Percentiles rank a stretch among this genome's conserved stretches.
phyloP scores from a whole-genome alignment of 2,888 invertebrate genomes.

The Trichogramma dendrolimi region DNA sequence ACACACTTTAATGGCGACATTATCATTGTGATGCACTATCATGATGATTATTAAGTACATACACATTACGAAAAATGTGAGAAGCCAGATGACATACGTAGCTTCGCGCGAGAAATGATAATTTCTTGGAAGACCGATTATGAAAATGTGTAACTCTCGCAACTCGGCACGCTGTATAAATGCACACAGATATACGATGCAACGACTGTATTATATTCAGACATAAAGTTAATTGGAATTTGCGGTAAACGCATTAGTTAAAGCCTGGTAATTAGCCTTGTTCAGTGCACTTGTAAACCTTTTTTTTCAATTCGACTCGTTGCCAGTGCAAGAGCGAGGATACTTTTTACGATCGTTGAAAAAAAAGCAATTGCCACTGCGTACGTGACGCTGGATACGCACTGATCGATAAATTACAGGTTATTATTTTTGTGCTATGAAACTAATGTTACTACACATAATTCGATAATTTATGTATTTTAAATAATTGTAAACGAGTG shows the following conservation, averaged over 20 bases:
- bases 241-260: slow-evolving; percentile 26
- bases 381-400: neutral
- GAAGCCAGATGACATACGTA: no score
- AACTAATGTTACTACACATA: slow-evolving; percentile 12
- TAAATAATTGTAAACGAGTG: neutral
- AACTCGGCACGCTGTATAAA: no score
- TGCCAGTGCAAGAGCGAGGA: neutral
- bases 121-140: no score
- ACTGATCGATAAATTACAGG: slow-evolving; percentile 15
- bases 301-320: slow-evolving; percentile 2
- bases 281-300: slow-evolving; percentile 3
- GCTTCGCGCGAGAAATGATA: no score
- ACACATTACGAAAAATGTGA: no score
- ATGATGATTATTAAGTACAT: no score
- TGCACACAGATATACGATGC: neutral
- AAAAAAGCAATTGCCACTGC: slow-evolving; percentile 2
- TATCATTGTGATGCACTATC: no score
- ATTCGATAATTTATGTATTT: slow-evolving; percentile 8
- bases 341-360: slow-evolving; percentile 8
- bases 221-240: slow-evolving; percentile 24
- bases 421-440: slow-evolving; percentile 6
- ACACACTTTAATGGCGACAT: no score
- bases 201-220: no score
- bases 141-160: no score
- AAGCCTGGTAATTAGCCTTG: slow-evolving; percentile 22